A percentile compares a stretch with the other conserved stretches of the same genome.
phyloP scores from a whole-genome alignment of 1,140 invertebrate species.

The Brachionus manjavacas region DNA sequence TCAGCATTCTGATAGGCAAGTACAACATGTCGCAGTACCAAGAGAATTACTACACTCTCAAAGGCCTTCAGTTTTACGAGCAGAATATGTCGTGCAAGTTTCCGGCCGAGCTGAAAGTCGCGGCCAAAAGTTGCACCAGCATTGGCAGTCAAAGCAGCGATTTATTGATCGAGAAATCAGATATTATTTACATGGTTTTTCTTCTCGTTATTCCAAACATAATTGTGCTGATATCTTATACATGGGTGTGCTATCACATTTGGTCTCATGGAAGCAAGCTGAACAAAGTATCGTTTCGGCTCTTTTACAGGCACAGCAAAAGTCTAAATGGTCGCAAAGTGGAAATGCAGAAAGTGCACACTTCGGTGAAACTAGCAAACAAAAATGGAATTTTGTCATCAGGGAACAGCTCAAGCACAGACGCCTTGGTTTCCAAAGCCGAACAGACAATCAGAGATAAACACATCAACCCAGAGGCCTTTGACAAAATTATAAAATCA shows the following conservation, averaged over 20 bases:
- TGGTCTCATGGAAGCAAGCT: slow-evolving; percentile 20
- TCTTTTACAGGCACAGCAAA: slow-evolving; percentile 11
- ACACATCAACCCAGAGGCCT: neutral
- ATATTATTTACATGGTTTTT: slow-evolving; percentile 31
- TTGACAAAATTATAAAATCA: slow-evolving; percentile 5
- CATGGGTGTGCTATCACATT: slow-evolving; percentile 34
- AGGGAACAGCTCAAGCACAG: neutral
- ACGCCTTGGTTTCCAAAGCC: neutral
- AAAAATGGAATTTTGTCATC: neutral
- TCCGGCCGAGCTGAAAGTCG: neutral
- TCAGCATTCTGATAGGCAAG: neutral
- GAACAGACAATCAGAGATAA: neutral
- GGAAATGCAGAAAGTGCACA: neutral
- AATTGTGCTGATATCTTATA: slow-evolving; percentile 12
- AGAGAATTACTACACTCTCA: neutral
- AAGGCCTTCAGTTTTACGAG: neutral
- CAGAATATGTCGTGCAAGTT: slow-evolving; percentile 31
- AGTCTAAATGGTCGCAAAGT: neutral
- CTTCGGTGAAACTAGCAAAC: neutral
- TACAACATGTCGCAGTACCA: slow-evolving; percentile 30
- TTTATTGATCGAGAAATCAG: neutral
- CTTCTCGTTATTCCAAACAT: slow-evolving; percentile 24
- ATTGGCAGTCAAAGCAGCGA: neutral
- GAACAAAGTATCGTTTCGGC: slow-evolving; percentile 2
- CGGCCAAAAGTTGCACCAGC: neutral